phyloP scores from a whole-genome alignment of 1,140 invertebrate genomes.

The Triops longicaudatus region DNA sequence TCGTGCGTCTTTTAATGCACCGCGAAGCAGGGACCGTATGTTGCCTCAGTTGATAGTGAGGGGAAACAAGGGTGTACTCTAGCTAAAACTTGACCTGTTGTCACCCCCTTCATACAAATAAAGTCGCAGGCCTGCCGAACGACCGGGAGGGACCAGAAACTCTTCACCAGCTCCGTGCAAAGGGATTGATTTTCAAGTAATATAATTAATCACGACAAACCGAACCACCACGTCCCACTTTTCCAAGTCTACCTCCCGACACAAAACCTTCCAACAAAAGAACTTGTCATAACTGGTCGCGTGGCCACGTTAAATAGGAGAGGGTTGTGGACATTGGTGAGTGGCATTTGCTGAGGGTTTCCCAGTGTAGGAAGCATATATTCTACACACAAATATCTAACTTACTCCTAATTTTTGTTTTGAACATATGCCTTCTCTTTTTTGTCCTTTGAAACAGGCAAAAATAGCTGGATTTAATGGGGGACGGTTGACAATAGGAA shows the following conservation, averaged over 20 bases:
- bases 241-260: background rate
- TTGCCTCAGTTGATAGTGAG: background rate
- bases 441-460: background rate
- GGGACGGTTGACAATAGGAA: background rate
- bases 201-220: constrained; percentile 9
- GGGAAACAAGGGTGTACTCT: background rate
- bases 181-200: constrained; percentile 1
- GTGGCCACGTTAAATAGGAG: background rate
- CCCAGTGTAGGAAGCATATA: background rate
- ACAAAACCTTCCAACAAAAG: background rate
- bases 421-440: background rate
- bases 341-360: background rate
- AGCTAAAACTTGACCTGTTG: constrained; percentile 5
- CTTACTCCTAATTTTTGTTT: background rate
- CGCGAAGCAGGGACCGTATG: background rate
- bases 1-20: constrained; percentile 7
- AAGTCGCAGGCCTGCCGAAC: background rate
- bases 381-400: background rate
- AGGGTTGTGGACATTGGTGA: background rate
- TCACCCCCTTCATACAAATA: background rate
- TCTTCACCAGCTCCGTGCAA: background rate
- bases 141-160: background rate
- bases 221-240: background rate
- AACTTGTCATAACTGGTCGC: constrained; percentile 12
- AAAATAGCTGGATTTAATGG: background rate